Conservation (phyloP, 2,888 invertebrate genomes). For the Arctia plantaginis region DNA sequence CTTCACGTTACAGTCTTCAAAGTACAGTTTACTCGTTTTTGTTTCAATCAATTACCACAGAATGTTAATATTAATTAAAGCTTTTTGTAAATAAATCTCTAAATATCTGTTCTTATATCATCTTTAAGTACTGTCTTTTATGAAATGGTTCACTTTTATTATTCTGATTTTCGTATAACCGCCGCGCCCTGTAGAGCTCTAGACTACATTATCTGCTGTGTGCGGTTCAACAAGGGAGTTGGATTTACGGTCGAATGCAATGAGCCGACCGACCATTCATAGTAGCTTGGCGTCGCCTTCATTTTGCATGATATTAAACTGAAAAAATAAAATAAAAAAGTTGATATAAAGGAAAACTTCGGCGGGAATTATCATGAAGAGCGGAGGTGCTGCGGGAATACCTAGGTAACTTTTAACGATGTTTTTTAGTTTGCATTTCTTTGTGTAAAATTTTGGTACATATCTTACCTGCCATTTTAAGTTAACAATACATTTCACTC, state of each 20-base stretch:
- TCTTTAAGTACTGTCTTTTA: not conserved
- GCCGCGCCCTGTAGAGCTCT: conserved; percentile 24
- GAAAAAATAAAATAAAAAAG: conserved; percentile 67
- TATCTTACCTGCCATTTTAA: conserved; percentile 17
- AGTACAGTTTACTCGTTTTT: too few relatives aligned
- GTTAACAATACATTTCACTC: not conserved
- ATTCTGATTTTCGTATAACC: conserved; percentile 17
- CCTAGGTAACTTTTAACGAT: conserved; percentile 53
- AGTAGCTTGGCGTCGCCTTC: conserved; percentile 66
- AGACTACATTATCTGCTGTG: conserved; percentile 32
- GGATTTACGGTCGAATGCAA: conserved; percentile 72
- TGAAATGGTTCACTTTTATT: conserved; percentile 3
- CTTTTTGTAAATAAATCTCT: too few relatives aligned
- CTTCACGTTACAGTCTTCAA: too few relatives aligned
- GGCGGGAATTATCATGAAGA: conserved; percentile 75
- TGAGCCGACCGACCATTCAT: conserved; percentile 70
- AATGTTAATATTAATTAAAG: too few relatives aligned
- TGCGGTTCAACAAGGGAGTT: conserved; percentile 51
- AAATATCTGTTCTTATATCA: too few relatives aligned
- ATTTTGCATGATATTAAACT: conserved; percentile 81
- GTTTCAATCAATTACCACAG: too few relatives aligned
- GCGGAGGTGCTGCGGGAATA: conserved; percentile 59
- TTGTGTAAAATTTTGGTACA: conserved; percentile 32
- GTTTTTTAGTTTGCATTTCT: conserved; percentile 54
- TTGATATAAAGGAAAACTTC: conserved; percentile 73